Percentiles rank a stretch among this genome's conserved stretches.
Conservation (phyloP, 2,888 invertebrate species). For the Ptychoptera albimana region DNA sequence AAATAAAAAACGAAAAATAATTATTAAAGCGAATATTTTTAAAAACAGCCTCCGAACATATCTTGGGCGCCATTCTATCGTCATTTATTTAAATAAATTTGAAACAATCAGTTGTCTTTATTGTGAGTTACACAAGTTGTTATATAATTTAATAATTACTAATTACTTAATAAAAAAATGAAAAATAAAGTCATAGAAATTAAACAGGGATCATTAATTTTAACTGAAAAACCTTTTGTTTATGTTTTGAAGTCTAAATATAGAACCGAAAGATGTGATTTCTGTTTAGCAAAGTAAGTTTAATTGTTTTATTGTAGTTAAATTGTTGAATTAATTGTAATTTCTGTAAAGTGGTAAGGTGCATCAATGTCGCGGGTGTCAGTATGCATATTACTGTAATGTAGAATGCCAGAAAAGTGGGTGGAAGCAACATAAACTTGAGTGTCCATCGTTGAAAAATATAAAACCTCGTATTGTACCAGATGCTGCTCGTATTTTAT, state of each 20-base stretch:
- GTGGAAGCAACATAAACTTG: conserved; percentile 69
- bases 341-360: conserved; percentile 40
- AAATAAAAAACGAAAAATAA: too few species aligned
- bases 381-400: conserved; percentile 70
- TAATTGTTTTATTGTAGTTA: neutral
- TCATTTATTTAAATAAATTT: too few species aligned
- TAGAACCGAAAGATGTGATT: conserved; percentile 55
- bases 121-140: too few species aligned
- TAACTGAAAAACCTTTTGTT: conserved; percentile 60
- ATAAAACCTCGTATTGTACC: conserved; percentile 58
- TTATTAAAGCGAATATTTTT: too few species aligned
- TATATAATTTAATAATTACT: too few species aligned
- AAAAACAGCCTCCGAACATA: too few species aligned
- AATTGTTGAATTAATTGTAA: neutral
- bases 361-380: conserved; percentile 68
- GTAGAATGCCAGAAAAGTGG: conserved; percentile 63
- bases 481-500: conserved; percentile 66
- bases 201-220: conserved; percentile 47
- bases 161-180: conserved; percentile 8
- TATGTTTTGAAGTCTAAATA: conserved; percentile 55
- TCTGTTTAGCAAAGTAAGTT: conserved; percentile 55
- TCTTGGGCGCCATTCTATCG: too few species aligned
- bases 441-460: conserved; percentile 61
- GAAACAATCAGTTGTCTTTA: too few species aligned
- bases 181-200: conserved; percentile 28